Conservation (phyloP, 2,797 vertebrate genomes). For the Monodelphis domestica region DNA sequence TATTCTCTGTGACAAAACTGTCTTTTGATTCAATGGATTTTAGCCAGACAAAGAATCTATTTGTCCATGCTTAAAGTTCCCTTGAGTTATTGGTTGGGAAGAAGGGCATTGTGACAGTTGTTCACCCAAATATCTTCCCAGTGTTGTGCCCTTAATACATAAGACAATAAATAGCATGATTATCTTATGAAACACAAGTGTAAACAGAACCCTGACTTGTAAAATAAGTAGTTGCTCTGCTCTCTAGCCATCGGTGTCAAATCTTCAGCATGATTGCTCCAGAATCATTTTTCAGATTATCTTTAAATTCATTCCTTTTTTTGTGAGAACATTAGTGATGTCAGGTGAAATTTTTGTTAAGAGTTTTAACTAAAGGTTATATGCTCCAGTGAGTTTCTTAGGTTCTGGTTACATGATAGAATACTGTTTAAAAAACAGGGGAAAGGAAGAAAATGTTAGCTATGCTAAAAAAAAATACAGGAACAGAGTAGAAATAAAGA, state of each 20-base stretch:
- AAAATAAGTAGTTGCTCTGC: slow-evolving; percentile 49
- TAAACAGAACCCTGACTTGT: slow-evolving; percentile 12
- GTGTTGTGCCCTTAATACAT: neutral
- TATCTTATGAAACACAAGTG: slow-evolving; percentile 19
- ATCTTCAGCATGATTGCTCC: slow-evolving; percentile 52
- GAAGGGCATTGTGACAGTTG: neutral
- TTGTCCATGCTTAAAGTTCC: neutral
- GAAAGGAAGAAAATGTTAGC: neutral
- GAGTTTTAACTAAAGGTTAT: neutral
- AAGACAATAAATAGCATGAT: neutral
- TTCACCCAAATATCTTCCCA: neutral
- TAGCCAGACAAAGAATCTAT: neutral
- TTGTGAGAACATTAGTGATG: slow-evolving; percentile 25
- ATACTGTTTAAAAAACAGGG: neutral
- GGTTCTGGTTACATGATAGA: neutral
- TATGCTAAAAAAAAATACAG: slow-evolving; percentile 6
- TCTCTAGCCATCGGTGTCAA: slow-evolving; percentile 51
- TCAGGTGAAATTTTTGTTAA: slow-evolving; percentile 18
- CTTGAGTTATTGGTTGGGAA: neutral
- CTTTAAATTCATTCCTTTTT: slow-evolving; percentile 43
- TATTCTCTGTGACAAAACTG: neutral
- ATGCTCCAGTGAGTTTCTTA: neutral
- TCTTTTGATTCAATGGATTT: neutral
- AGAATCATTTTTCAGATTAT: neutral
- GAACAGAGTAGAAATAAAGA: neutral